phyloP scores from a whole-genome alignment of 2,888 invertebrate genomes.

The Taenaris catops region DNA sequence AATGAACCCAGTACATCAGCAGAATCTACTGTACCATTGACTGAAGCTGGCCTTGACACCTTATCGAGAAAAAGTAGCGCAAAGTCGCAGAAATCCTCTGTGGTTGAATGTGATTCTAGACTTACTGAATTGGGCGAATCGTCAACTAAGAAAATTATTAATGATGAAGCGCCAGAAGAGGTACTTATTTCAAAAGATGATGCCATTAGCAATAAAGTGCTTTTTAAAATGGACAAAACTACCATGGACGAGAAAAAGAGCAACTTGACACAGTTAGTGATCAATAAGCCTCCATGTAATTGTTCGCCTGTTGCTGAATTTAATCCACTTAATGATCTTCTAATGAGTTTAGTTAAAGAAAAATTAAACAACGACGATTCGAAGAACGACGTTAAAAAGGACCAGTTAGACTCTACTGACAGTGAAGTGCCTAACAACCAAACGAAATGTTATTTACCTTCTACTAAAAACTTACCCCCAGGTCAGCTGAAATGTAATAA shows the following conservation, averaged over 20 bases:
- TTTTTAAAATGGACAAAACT: conserved; percentile 64
- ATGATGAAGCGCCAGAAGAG: conserved; percentile 56
- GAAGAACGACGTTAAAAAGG: conserved; percentile 81
- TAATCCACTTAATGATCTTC: conserved; percentile 68
- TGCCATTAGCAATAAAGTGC: conserved; percentile 66
- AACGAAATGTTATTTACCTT: conserved; percentile 82
- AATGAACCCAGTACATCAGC: conserved; percentile 52
- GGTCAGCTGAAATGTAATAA: conserved; percentile 95
- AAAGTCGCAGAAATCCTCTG: conserved; percentile 76
- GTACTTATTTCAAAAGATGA: conserved; percentile 66
- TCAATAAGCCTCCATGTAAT: conserved; percentile 65
- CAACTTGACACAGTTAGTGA: conserved; percentile 60
- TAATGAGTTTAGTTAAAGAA: conserved; percentile 73
- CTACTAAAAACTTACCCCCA: conserved; percentile 88
- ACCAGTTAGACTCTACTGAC: conserved; percentile 65
- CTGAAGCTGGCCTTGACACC: conserved; percentile 43
- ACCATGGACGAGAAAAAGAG: conserved; percentile 59
- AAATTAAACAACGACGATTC: conserved; percentile 82
- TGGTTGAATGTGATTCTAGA: conserved; percentile 48
- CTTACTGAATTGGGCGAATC: conserved; percentile 47
- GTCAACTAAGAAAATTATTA: conserved; percentile 60
- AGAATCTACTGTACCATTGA: conserved; percentile 32
- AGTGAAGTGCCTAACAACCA: conserved; percentile 86
- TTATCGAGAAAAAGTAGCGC: conserved; percentile 77
- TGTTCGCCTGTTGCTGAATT: conserved; percentile 68